Base-by-base conservation (phyloP, 2,888 invertebrate species). In the Melanostoma mellinum region DNA sequence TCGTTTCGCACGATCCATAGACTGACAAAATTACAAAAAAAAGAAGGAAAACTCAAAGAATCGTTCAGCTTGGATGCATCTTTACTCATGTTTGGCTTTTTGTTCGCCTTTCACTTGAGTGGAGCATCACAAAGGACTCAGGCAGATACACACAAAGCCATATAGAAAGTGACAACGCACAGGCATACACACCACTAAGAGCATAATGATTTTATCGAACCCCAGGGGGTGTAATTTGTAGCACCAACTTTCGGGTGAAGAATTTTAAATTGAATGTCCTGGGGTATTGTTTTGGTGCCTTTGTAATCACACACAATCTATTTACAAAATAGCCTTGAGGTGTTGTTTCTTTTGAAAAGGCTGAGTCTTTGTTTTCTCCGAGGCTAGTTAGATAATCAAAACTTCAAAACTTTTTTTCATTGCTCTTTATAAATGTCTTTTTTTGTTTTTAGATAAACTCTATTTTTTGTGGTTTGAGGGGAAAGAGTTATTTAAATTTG, bases 21-120 rank as follows among this genome's bases (percentile, higher is more conserved):
- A 55, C 40, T 50, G 40, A 63, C 48, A 55, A 63, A 8, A 36
- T 38, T 9, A 58, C 60, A 68, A 52, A 53, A 20, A 56, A 75
- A 30, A 46, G 56, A 50, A 53, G 74, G 85, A 84, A 87, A 87
- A 86, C 78, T 76, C 56, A 63, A 53, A 74, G 81, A 86, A 80
- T 68, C 74, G 61, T 76, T 84, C 84, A 79, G 79, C 79, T 74
- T 75, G 58, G 75, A 78, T 82, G 82, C 73, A 69, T 82, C 78
- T 77, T 78, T 42, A 69, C 74, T 69, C 55, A 42, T 78, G 82
- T 84, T 84, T 78, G 69, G 85, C 50, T 69, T 86, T 89, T 89
- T 89, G 89, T 87, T 88, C 89, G 88, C 87, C 87, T 89, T 88
- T 88, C 90, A 89, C 88, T 89, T 89, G 90, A 90, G 87, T 90